Evolutionary conservation across 2,113 vertebrate genomes (phyloP).

Genomic region (Megaceryle maxima): DNA sequence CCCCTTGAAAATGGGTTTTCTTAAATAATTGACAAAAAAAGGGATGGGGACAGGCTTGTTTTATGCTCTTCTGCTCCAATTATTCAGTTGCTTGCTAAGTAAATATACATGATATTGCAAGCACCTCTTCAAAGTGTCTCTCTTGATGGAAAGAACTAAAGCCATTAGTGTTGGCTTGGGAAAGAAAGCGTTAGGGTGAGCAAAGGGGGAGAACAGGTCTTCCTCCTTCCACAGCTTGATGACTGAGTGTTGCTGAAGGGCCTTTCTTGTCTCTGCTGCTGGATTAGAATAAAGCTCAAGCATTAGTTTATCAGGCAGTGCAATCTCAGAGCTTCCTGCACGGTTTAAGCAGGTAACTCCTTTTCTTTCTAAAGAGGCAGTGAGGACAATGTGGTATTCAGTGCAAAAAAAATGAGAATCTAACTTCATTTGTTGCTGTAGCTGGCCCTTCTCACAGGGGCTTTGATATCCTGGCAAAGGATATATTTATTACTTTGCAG

Average conservation of each 20-base stretch:
- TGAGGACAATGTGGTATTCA: not conserved
- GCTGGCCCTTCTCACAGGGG: not conserved
- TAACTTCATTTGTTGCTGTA: not conserved
- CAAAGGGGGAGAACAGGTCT: not conserved
- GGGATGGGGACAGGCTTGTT: not conserved
- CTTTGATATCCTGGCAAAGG: not conserved
- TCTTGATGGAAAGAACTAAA: not conserved
- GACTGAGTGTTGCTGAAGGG: not conserved
- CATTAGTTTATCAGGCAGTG: not conserved
- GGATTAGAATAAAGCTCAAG: not conserved
- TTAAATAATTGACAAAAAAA: not conserved
- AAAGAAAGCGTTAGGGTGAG: not conserved
- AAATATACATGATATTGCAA: not conserved
- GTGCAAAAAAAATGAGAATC: not conserved
- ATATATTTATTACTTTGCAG: not conserved
- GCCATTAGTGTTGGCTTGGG: not conserved
- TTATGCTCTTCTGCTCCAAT: conserved; percentile 35
- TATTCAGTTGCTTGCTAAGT: not conserved
- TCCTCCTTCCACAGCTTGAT: not conserved
- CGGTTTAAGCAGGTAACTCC: not conserved
- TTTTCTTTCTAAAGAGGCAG: not conserved
- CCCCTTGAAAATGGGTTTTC: not conserved
- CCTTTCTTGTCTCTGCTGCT: not conserved
- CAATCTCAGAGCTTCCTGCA: not conserved
- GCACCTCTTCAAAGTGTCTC: not conserved